Conservation (phyloP, 2,113 vertebrate genomes). For the Gila orcuttii region DNA sequence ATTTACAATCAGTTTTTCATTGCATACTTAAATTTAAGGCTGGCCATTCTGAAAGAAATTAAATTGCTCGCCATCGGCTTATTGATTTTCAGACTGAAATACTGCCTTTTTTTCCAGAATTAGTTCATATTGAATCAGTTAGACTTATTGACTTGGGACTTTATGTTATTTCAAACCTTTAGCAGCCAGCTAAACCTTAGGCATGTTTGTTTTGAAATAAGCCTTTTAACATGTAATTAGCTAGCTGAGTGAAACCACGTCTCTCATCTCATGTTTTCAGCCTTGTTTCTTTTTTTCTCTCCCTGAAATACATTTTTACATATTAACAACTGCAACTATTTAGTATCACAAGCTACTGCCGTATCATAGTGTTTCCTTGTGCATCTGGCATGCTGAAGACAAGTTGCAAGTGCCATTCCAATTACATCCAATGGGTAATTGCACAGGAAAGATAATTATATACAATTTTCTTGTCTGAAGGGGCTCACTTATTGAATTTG, state of each 20-base stretch:
- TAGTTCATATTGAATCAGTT: constrained; percentile 30
- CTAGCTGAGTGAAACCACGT: neutral
- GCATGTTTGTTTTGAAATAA: constrained; percentile 44
- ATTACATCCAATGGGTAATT: constrained; percentile 62
- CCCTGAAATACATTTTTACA: constrained; percentile 18
- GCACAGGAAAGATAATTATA: constrained; percentile 55
- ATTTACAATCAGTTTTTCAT: constrained; percentile 38
- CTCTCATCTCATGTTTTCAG: neutral
- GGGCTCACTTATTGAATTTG: constrained; percentile 60
- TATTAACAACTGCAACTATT: neutral
- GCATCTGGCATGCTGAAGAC: constrained; percentile 23
- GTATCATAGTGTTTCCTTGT: constrained; percentile 16
- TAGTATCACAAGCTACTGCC: neutral
- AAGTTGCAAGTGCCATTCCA: constrained; percentile 52
- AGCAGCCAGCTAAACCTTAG: constrained; percentile 29
- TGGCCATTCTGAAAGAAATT: constrained; percentile 27
- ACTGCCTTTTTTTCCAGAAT: constrained; percentile 28
- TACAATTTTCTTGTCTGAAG: constrained; percentile 57
- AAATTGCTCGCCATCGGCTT: constrained; percentile 16
- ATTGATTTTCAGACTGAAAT: constrained; percentile 24
- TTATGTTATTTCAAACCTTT: constrained; percentile 26
- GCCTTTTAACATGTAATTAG: constrained; percentile 46
- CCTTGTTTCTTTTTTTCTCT: neutral
- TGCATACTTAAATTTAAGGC: neutral
- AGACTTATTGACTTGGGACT: constrained; percentile 15